Evolutionary conservation across 2,113 vertebrate genomes (phyloP).

Genomic region (Ceyx margarethae): DNA sequence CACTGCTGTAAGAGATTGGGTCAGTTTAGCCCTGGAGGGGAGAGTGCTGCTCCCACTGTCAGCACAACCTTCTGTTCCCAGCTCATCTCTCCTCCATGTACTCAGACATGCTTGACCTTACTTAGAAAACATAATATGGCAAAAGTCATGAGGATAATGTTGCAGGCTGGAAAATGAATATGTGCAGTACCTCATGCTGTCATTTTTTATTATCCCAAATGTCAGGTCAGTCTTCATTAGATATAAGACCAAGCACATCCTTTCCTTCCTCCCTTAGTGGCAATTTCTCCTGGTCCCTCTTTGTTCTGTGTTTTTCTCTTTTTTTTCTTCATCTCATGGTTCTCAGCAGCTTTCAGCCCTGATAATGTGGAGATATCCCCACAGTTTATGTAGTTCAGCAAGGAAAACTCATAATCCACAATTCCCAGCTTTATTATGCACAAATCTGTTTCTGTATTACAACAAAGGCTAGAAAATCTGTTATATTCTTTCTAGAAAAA

Average conservation of each 20-base stretch:
- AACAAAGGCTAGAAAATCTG: not conserved
- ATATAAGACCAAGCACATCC: not conserved
- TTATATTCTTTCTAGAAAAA: not conserved
- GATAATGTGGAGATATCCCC: not conserved
- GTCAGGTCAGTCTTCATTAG: constrained; percentile 16
- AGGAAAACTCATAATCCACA: not conserved
- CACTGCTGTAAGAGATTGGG: not conserved
- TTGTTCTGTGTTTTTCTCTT: not conserved
- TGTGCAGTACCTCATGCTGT: not conserved
- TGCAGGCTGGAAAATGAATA: not conserved
- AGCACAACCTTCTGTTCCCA: not conserved
- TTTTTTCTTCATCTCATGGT: not conserved
- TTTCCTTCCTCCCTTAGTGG: not conserved
- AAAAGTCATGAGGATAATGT: constrained; percentile 13
- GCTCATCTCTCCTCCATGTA: not conserved
- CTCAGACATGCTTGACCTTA: not conserved
- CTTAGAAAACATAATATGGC: constrained; percentile 15
- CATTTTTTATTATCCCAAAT: constrained; percentile 22
- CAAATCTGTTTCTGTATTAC: not conserved
- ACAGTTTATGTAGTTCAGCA: not conserved
- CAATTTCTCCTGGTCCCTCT: not conserved
- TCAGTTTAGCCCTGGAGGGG: not conserved
- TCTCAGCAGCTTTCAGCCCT: not conserved
- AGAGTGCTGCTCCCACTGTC: not conserved
- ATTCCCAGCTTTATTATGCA: not conserved